Conservation (phyloP, 1,140 invertebrate species). For the Penaeus indicus region DNA sequence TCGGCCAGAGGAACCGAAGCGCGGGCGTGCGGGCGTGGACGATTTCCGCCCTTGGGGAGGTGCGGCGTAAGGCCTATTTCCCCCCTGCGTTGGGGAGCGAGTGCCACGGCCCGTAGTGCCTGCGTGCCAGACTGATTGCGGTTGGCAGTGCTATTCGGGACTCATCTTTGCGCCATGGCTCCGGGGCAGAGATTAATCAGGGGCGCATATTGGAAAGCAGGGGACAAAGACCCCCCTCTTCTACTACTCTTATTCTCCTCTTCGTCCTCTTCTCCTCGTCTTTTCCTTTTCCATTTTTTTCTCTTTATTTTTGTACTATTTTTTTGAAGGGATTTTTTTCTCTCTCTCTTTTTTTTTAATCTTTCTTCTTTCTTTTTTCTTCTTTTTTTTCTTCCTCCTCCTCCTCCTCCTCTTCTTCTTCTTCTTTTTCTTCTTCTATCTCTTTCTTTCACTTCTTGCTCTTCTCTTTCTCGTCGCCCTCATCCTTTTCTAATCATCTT, state of each 20-base stretch:
- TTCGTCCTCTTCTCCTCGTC: neutral
- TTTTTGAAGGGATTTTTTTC: neutral
- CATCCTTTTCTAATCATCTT: no score
- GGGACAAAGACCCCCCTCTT: slow-evolving; percentile 38
- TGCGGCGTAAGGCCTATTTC: neutral
- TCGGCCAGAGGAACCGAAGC: slow-evolving; percentile 15
- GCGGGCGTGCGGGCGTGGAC: neutral
- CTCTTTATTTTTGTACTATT: no score
- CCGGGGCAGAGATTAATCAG: slow-evolving; percentile 60
- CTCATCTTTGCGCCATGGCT: slow-evolving; percentile 62
- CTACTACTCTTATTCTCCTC: slow-evolving; percentile 11
- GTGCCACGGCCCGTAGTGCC: slow-evolving; percentile 1
- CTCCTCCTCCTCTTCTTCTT: neutral
- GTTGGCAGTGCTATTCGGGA: slow-evolving; percentile 66
- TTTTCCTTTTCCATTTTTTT: neutral
- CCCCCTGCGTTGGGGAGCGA: neutral
- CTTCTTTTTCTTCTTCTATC: no score
- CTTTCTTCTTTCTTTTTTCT: no score
- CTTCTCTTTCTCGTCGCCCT: neutral
- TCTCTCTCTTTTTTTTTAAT: neutral
- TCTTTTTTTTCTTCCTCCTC: no score
- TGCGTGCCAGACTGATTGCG: slow-evolving; percentile 62
- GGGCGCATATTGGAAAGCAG: slow-evolving; percentile 48
- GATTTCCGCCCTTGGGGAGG: neutral
- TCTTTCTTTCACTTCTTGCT: neutral